Evolutionary conservation across 2,888 invertebrate species (phyloP), one percentile per base, ranked within the genome.

Genomic region (Himalopsyche anomala): DNA sequence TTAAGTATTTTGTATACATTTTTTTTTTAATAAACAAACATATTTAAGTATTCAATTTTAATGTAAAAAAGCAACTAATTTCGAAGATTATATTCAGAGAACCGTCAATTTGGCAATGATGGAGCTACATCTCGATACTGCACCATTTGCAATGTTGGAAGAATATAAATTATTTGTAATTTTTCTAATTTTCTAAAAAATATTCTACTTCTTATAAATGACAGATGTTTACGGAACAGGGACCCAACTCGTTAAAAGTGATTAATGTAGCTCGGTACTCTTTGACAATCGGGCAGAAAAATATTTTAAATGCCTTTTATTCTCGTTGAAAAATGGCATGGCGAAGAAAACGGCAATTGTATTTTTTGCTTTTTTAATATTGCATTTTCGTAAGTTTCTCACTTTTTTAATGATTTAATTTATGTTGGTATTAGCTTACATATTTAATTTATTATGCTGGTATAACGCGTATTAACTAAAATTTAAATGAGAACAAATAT

Each of bases 301-400:
- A 28, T 80, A 42, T 80, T 80, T 80, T 80, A 80, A 80, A 80
- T 80, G 80, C 80, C 80, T 28, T 80, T 80, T 80, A 51, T 80
- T 80, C 74, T 19, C 74, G 38, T 36, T 74, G 74, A 74, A 74
- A 74, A 74, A 74, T 74, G 38, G 74, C 74, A 36, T 36, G 74
- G 38, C 38, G 38, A 74, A 74, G 74, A 74, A 74, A 36, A 74
- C 36, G 74, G 74, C 74, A 74, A 74, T 74, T 74, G n/a, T 74
- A 12, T 74, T 74, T 74, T 74, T 74, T 74, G 5, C 74, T 36
- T 74, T 74, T 74, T 74, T 74, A 74, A 74, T 74, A 38, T 38
- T 74, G 74, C 74, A 36, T 74, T 74, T 74, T 74, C 38, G 74
- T 28, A 45, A 45, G 45, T n/a, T 45, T 11, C 17, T 15, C 51